phyloP scores from a whole-genome alignment of 2,113 vertebrate genomes.

The Salvelinus fontinalis region DNA sequence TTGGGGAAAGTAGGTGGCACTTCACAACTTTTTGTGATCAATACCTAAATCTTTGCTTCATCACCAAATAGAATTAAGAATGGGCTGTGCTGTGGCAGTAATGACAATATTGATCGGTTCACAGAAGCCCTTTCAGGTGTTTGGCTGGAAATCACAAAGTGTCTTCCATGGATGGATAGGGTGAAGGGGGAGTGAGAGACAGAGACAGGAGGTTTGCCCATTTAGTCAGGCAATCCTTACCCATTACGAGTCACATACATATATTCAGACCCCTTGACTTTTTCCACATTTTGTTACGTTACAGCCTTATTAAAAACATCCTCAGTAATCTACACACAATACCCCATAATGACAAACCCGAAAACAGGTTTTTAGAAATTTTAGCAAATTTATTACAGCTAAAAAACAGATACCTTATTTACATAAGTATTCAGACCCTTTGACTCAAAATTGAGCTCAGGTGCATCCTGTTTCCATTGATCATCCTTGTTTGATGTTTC shows the following conservation, averaged over 20 bases:
- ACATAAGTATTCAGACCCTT: too few species aligned
- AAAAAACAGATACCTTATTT: too few species aligned
- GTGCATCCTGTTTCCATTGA: too few species aligned
- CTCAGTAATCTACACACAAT: too few species aligned
- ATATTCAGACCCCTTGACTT: too few species aligned
- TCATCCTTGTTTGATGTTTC: too few species aligned
- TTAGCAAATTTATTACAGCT: too few species aligned
- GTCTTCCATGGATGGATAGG: not conserved
- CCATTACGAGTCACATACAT: not conserved
- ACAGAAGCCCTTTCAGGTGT: conserved; percentile 51
- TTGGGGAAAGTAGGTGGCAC: conserved; percentile 33
- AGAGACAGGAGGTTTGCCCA: not conserved
- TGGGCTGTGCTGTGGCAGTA: conserved; percentile 52
- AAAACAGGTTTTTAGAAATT: too few species aligned
- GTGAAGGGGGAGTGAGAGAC: not conserved
- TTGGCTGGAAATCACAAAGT: conserved; percentile 42
- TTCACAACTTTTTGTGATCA: conserved; percentile 54
- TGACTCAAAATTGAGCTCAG: too few species aligned
- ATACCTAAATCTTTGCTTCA: conserved; percentile 64
- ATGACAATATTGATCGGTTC: conserved; percentile 68
- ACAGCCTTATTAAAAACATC: too few species aligned
- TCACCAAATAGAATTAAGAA: conserved; percentile 71
- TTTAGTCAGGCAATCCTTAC: not conserved
- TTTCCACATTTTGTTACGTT: too few species aligned
- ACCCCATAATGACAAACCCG: too few species aligned